Percentiles rank a stretch among this genome's conserved stretches.
Conservation (phyloP, 1,140 invertebrate genomes). For the Uloborus diversus region DNA sequence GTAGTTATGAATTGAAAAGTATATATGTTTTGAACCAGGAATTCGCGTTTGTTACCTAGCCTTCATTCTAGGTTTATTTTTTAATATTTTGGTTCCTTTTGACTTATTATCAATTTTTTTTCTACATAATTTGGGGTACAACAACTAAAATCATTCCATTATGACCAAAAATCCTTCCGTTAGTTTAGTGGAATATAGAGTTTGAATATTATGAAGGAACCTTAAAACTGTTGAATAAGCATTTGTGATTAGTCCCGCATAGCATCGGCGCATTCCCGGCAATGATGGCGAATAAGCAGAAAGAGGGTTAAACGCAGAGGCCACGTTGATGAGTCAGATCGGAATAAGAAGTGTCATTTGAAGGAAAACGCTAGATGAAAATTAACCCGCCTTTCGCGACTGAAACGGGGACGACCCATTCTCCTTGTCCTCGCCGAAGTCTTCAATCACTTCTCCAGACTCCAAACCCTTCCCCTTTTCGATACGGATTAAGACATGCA, state of each 20-base stretch:
- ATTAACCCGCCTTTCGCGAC: conserved; percentile 48
- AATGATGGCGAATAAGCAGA: conserved; percentile 26
- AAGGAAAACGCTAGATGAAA: conserved; percentile 56
- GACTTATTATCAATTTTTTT: no score
- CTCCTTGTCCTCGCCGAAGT: conserved; percentile 32
- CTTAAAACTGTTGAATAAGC: no score
- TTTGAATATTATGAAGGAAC: no score
- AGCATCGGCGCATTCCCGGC: background rate
- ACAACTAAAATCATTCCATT: no score
- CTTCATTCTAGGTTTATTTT: no score
- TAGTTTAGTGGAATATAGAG: no score
- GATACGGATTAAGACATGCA: conserved; percentile 50
- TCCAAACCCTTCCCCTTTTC: conserved; percentile 44
- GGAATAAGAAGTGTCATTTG: conserved; percentile 50
- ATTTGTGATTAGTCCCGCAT: conserved; percentile 23
- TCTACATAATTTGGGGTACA: no score
- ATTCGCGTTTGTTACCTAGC: no score
- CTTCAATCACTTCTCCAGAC: conserved; percentile 45
- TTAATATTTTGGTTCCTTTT: no score
- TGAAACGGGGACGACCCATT: conserved; percentile 44
- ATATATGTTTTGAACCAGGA: no score
- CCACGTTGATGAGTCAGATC: conserved; percentile 39
- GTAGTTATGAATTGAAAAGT: no score
- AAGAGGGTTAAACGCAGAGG: conserved; percentile 31
- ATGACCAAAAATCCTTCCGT: no score